Conservation (phyloP, 2,113 vertebrate genomes). For the Salminus brasiliensis region DNA sequence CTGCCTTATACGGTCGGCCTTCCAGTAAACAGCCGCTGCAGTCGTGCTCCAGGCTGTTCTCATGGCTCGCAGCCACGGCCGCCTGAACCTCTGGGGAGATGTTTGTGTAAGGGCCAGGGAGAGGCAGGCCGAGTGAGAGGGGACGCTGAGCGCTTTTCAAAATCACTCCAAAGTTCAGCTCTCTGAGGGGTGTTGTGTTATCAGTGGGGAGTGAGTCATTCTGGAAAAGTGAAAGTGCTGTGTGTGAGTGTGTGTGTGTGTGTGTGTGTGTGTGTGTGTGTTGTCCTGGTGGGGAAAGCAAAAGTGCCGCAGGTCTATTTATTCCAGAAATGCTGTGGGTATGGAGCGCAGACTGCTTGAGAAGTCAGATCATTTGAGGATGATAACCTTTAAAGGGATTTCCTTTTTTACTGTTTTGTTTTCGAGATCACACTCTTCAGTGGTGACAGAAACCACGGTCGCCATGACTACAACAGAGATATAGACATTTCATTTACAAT, state of each 20-base stretch:
- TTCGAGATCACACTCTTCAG: no score
- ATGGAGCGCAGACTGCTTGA: not conserved
- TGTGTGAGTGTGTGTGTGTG: no score
- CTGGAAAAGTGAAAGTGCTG: constrained; percentile 10
- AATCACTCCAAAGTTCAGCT: constrained; percentile 28
- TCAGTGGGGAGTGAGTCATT: not conserved
- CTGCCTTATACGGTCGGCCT: constrained; percentile 11
- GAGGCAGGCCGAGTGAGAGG: not conserved
- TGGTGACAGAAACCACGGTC: no score
- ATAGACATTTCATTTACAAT: no score
- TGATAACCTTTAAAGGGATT: no score
- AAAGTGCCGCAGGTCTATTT: not conserved
- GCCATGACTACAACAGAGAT: no score
- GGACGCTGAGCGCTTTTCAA: not conserved
- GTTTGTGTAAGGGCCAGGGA: constrained; percentile 1
- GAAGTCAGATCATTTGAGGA: no score
- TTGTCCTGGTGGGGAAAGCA: not conserved
- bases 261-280: no score
- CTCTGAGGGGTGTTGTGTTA: not conserved
- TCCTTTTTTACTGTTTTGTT: no score
- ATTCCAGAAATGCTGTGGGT: not conserved
- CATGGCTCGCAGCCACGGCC: not conserved
- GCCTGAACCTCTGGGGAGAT: not conserved
- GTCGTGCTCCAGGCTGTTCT: constrained; percentile 5
- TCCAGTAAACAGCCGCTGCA: not conserved